Evolutionary conservation across 2,113 vertebrate genomes (phyloP), one percentile per base, ranked within the genome.

Genomic region (Vidua macroura): DNA sequence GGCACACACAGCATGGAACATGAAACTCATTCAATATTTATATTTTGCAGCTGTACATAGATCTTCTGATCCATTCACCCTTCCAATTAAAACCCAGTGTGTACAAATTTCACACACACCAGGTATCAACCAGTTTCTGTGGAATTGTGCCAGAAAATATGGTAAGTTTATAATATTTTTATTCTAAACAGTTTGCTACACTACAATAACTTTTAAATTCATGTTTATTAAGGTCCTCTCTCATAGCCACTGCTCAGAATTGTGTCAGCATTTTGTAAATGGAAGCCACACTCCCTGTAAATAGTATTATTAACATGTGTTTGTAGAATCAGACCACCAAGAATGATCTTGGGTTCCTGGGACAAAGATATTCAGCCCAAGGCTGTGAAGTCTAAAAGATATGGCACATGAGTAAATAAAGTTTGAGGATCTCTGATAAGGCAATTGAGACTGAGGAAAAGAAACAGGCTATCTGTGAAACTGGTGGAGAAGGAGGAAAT

Each of bases 261-360:
- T 84, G 49, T 76, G 58, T 49, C 76, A 81, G 66, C 25, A 68
- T 64, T 69, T 39, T 68, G 51, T 76, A 89, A 95, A 73, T 30
- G 24, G 67, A 83, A 76, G 58, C 55, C n/a, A 51, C 18, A 12
- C 23, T 81, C 68, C 60, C 44, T 90, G 60, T 68, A 64, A 60
- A 39, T 18, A 58, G 21, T 64, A 72, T 86, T 78, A 83, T 70
- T 84, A 72, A 84, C 43, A 55, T 70, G 25, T 68, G 66, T 89
- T 87, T 89, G 81, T 66, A 64, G 79, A 80, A 53, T 64, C 58
- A 63, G 90, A 75, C 82, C 87, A 92, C 85, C 73, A 83, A 77
- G 44, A 84, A 80, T 63, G 90, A 70, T 90, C 56, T 55, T 4
- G 9, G 15, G 28, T 83, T 90, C 33, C 48, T 68, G 37, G 27